Evolutionary conservation across 1,140 invertebrate species (phyloP), one percentile per base, ranked within the genome.

Genomic region (Drosophila elegans): DNA sequence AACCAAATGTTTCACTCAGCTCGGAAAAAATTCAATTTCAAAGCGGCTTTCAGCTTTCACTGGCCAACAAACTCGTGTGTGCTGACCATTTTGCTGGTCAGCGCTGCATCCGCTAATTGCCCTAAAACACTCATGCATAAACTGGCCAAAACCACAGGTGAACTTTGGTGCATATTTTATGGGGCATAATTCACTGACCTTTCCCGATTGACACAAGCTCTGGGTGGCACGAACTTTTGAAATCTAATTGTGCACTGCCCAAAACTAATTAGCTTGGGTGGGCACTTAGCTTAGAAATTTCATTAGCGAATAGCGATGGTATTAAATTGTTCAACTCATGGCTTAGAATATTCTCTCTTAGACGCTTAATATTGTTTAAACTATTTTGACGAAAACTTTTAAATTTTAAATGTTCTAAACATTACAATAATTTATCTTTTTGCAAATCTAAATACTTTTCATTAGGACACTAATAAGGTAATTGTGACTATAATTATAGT

Each of bases 21-120:
- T 46, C 29, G 44, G 45, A n/a, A 1, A n/a, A 73, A 75, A 67
- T 75, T 13, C 39, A 76, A 67, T 76, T 75, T 76, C 10, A 29
- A 57, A 39, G 16, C 29, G 42, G 52, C 44, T 25, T 21, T 39
- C 13, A 25, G 52, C 44, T 25, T 21, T 39, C 13, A 25, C 27
- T 25, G 11, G 13, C 44, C 56, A 3, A 13, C n/a, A 9, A 13
- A 13, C 27, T 29, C n/a, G n/a, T 42, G 54, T 46, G 42, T 62
- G 34, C 57, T 34, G 13, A 13, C 27, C 36, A 51, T 57, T 56
- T 66, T 6, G 38, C n/a, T 63, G 57, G 57, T 39, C 59, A 54
- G 21, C 36, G 7, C n/a, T 38, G 1, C 32, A 38, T 11, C 27
- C 53, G 25, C 69, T 74, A 64, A 74, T 74, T 74, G 44, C 38